Evolutionary conservation across 2,888 invertebrate genomes (phyloP).

Genomic region (Cataglyphis albicans): DNA sequence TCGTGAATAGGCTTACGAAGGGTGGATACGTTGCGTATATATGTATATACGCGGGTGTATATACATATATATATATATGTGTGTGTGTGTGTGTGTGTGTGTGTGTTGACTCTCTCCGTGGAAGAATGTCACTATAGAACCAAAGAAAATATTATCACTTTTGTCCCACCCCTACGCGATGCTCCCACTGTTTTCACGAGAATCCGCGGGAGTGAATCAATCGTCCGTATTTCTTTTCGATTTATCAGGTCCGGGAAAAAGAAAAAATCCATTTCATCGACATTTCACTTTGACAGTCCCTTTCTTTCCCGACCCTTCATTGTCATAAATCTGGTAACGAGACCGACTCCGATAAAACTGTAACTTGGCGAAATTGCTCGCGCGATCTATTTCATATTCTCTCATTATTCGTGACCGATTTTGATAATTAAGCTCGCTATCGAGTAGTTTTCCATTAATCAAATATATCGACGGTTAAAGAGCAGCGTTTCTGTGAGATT

Average conservation of each 20-base stretch:
- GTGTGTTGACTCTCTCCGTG: constrained; percentile 29
- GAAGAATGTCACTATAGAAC: constrained; percentile 36
- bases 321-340: constrained; percentile 56
- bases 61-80: not conserved
- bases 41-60: not conserved
- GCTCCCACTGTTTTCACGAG: constrained; percentile 50
- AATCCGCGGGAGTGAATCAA: constrained; percentile 59
- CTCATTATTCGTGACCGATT: constrained; percentile 18
- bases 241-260: constrained; percentile 48
- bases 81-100: not conserved
- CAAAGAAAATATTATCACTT: constrained; percentile 68
- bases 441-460: not conserved
- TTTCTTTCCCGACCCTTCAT: constrained; percentile 52
- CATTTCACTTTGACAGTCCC: constrained; percentile 49
- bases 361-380: constrained; percentile 29
- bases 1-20: constrained; percentile 53
- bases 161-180: constrained; percentile 45
- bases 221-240: constrained; percentile 62
- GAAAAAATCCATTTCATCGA: constrained; percentile 54
- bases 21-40: constrained; percentile 36
- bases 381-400: constrained; percentile 26
- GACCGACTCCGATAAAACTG: constrained; percentile 43
- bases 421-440: constrained; percentile 24
- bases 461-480: constrained; percentile 14
- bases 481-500: not conserved